Evolutionary conservation across 1,140 invertebrate genomes (phyloP).

Genomic region (Diachasma alloeum): DNA sequence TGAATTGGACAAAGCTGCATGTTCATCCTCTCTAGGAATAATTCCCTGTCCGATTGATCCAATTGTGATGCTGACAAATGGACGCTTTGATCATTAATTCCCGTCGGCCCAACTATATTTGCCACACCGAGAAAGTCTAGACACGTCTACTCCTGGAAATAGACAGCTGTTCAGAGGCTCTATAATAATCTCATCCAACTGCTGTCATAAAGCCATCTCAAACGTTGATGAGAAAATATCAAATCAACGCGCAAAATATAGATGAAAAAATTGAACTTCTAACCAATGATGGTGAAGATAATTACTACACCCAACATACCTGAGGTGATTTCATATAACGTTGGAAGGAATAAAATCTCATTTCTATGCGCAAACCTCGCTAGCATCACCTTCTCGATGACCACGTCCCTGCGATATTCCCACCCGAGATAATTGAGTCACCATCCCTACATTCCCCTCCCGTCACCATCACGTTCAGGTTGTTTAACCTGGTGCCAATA

Average conservation of each 20-base stretch:
- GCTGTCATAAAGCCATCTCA: neutral
- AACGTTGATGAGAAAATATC: neutral
- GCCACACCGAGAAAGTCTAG: neutral
- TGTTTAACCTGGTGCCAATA: neutral
- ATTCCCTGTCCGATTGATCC: neutral
- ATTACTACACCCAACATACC: neutral
- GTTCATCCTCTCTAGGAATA: neutral
- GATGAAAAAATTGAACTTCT: neutral
- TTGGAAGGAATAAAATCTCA: slow-evolving; percentile 18
- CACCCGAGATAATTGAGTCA: slow-evolving; percentile 11
- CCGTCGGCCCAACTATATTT: neutral
- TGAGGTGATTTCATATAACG: neutral
- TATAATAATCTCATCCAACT: neutral
- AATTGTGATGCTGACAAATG: neutral
- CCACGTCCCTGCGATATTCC: neutral
- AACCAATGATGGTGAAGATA: neutral
- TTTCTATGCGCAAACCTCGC: slow-evolving; percentile 15
- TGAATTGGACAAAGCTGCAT: neutral
- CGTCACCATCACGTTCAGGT: neutral
- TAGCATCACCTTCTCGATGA: slow-evolving; percentile 12
- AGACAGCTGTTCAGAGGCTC: neutral
- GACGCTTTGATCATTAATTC: neutral
- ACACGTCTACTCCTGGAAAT: neutral
- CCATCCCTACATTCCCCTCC: neutral
- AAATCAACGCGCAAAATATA: neutral